Conservation (phyloP, 1,140 invertebrate genomes). For the Zaprionus taronus region DNA sequence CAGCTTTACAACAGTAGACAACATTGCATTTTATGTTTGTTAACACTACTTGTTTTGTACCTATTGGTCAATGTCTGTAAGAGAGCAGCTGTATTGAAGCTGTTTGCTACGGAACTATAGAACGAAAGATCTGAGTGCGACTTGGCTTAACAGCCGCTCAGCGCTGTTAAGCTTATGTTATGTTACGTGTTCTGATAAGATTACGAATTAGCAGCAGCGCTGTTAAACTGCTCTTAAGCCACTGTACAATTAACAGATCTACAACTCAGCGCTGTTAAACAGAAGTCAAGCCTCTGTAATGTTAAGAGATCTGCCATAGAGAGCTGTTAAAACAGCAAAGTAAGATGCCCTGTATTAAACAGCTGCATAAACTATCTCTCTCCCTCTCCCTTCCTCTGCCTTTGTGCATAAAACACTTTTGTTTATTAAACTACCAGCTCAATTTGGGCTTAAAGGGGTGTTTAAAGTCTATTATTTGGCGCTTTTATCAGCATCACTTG, state of each 20-base stretch:
- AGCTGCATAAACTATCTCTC: not conserved
- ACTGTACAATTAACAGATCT: too few species aligned
- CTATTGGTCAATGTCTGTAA: not conserved
- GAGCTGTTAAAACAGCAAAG: too few species aligned
- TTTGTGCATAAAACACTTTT: not conserved
- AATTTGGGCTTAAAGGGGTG: constrained; percentile 30
- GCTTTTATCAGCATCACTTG: constrained; percentile 29
- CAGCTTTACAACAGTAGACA: not conserved
- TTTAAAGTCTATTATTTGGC: constrained; percentile 8
- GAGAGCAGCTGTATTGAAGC: not conserved
- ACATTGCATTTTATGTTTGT: too few species aligned
- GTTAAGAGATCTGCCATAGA: too few species aligned
- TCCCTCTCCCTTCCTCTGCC: not conserved
- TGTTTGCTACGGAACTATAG: not conserved
- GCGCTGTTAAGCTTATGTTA: not conserved
- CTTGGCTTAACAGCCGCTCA: not conserved
- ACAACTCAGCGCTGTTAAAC: too few species aligned
- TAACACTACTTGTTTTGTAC: not conserved
- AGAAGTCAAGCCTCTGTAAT: too few species aligned
- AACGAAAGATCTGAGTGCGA: not conserved
- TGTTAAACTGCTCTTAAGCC: not conserved
- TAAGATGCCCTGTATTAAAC: too few species aligned
- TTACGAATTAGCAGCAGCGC: not conserved
- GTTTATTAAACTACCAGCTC: not conserved
- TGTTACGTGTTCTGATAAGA: accelerated